phyloP scores from a whole-genome alignment of 2,888 invertebrate genomes.

The Epirrhoe alternata region DNA sequence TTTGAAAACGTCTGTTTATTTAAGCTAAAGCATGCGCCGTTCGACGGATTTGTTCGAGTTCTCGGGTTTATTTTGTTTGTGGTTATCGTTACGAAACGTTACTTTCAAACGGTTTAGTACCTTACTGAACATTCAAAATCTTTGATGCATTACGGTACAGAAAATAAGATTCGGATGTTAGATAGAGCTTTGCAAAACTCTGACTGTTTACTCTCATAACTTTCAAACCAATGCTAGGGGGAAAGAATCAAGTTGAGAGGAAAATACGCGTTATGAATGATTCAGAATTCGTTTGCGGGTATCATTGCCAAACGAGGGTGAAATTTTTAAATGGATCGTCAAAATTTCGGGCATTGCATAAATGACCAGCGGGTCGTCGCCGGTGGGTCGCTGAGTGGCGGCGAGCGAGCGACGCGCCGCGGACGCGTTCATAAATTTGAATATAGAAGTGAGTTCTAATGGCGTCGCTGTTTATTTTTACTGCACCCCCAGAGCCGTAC shows the following conservation, averaged over 20 bases:
- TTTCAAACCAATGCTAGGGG: conserved; percentile 22
- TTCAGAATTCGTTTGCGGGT: conserved; percentile 35
- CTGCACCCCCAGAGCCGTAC: conserved; percentile 82
- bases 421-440: conserved; percentile 84
- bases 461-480: conserved; percentile 86
- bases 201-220: conserved; percentile 32
- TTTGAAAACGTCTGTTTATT: conserved; percentile 83
- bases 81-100: conserved; percentile 48
- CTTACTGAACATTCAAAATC: conserved; percentile 3
- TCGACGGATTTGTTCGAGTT: conserved; percentile 34
- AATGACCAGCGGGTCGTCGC: conserved; percentile 63
- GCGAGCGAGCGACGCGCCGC: conserved; percentile 52
- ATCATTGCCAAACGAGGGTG: conserved; percentile 64
- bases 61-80: conserved; percentile 43
- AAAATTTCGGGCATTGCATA: conserved; percentile 70
- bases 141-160: conserved; percentile 13
- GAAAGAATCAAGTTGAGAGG: conserved; percentile 34
- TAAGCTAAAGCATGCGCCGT: conserved; percentile 75
- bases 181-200: conserved; percentile 24
- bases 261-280: conserved; percentile 37
- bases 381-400: conserved; percentile 45
- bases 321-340: conserved; percentile 77
- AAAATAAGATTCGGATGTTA: conserved; percentile 17
- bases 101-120: conserved; percentile 28
- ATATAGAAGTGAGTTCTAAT: conserved; percentile 87